Percentiles rank a stretch among this genome's conserved stretches.
Conservation (phyloP, 2,113 vertebrate species). For the Xyrauchen texanus region DNA sequence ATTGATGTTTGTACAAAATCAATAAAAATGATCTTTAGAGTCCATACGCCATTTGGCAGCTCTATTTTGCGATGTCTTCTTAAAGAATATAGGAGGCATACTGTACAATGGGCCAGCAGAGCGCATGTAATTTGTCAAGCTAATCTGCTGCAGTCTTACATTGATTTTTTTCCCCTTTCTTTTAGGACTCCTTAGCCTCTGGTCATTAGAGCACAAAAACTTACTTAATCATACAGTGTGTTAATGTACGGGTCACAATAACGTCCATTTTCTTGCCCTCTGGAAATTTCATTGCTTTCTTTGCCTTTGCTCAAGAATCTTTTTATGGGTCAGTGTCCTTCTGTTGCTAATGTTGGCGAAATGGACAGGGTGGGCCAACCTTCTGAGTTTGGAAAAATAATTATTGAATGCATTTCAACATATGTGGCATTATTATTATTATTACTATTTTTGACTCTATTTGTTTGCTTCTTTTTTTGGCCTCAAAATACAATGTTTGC, state of each 20-base stretch:
- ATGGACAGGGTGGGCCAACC: not conserved
- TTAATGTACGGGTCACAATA: constrained; percentile 85
- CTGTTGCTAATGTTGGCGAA: constrained; percentile 58
- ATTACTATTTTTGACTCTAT: too few relatives aligned
- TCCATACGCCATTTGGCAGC: constrained; percentile 82
- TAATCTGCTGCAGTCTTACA: constrained; percentile 83
- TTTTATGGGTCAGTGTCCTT: constrained; percentile 85
- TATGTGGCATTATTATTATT: too few relatives aligned
- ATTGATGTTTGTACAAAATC: constrained; percentile 83
- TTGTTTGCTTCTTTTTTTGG: too few relatives aligned
- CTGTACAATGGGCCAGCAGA: constrained; percentile 86
- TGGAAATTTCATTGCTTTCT: constrained; percentile 77
- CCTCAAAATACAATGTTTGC: too few relatives aligned
- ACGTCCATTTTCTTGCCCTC: constrained; percentile 78
- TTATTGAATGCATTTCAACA: not conserved
- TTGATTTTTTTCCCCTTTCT: constrained; percentile 82
- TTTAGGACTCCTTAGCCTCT: constrained; percentile 84
- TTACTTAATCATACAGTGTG: constrained; percentile 83
- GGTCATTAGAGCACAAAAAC: constrained; percentile 83
- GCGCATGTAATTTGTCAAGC: constrained; percentile 88
- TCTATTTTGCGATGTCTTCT: constrained; percentile 82
- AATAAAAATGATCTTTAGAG: constrained; percentile 87
- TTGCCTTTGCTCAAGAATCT: constrained; percentile 71
- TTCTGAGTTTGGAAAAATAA: not conserved
- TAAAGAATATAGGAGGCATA: constrained; percentile 84